Evolutionary conservation across 2,888 invertebrate species (phyloP), one percentile per base, ranked within the genome.

Genomic region (Tipula confusa): DNA sequence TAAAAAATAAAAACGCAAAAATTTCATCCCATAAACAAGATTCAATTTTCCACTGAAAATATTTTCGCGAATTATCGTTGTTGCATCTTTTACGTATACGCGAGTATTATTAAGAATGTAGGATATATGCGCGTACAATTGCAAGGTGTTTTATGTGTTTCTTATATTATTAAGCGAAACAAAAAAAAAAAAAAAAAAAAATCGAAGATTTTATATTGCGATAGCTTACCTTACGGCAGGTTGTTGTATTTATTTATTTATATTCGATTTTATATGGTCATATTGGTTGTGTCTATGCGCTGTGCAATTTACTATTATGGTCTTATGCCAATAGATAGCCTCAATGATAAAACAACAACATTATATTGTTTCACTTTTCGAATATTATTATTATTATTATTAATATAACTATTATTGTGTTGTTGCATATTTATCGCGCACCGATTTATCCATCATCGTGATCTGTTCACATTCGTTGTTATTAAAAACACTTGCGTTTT

Each of bases 101-200:
- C n/a, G n/a, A n/a, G n/a, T n/a, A n/a, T n/a, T n/a, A n/a, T n/a
- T n/a, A n/a, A 18, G n/a, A 43, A 64, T 64, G 64, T 64, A 24
- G 64, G 24, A 64, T 43, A 15, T 64, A 24, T 64, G 24, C 24
- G 1, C 24, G 24, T 24, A 24, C 64, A 64, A 9, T 24, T 64
- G 64, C 64, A 64, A 64, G 64, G 64, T 64, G 64, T 64, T 64
- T 64, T 64, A 64, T 64, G 24, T 64, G 64, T 64, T 64, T 64
- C 64, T 1, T 33, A 31, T 48, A 64, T 64, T 64, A 64, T 24
- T 64, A 24, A 24, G 24, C 2, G 15, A n/a, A 43, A 24, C n/a
- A 15, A 43, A 43, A 43, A 15, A 64, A 24, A 64, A 7, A 43
- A n/a, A 43, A 24, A 43, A 15, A 43, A 43, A 43, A 15, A 64